phyloP scores from a whole-genome alignment of 2,888 invertebrate genomes.

The Polia nebulosa region DNA sequence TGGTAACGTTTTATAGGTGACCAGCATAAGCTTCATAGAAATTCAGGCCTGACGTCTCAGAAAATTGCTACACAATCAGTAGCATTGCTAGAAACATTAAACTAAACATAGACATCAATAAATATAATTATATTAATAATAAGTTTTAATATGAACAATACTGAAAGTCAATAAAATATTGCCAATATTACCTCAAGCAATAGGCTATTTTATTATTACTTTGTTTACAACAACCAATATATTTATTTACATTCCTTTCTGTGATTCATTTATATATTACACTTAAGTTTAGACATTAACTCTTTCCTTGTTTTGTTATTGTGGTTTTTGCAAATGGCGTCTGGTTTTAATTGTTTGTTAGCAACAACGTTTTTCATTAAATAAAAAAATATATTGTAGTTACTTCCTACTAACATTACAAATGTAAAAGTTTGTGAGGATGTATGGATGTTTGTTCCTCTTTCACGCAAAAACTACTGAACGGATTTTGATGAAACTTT shows the following conservation, averaged over 20 bases:
- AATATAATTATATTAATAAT: background rate
- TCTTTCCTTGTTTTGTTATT: constrained; percentile 26
- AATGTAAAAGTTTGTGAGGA: too few relatives aligned
- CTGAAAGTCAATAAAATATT: background rate
- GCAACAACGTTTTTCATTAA: background rate
- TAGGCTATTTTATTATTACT: background rate
- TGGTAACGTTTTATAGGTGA: too few relatives aligned
- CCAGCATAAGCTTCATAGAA: background rate
- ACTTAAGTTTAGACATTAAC: constrained; percentile 4
- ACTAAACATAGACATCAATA: too few relatives aligned
- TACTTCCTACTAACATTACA: background rate
- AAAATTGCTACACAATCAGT: too few relatives aligned
- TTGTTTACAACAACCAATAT: background rate
- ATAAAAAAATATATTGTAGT: background rate
- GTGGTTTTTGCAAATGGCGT: background rate
- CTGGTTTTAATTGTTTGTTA: background rate
- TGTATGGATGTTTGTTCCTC: too few relatives aligned
- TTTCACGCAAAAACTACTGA: too few relatives aligned
- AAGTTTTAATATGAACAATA: background rate
- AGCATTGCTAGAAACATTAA: background rate
- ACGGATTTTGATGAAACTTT: too few relatives aligned
- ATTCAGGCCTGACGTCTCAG: background rate
- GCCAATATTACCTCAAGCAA: constrained; percentile 7
- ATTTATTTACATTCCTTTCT: constrained; percentile 18
- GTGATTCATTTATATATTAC: constrained; percentile 28